phyloP scores from a whole-genome alignment of 2,113 vertebrate genomes.

The Brachyhypopomus gauderio region DNA sequence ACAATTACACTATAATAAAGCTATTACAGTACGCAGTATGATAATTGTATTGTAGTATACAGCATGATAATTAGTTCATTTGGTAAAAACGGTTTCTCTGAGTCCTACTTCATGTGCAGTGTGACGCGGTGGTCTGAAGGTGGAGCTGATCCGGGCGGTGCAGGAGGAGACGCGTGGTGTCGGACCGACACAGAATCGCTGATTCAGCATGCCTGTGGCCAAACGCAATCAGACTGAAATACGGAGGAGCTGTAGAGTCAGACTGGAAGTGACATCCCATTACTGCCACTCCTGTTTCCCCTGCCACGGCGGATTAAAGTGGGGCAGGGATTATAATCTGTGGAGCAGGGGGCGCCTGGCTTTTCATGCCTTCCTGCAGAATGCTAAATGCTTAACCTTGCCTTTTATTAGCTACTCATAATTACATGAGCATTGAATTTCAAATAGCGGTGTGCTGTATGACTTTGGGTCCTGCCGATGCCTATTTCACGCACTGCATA shows the following conservation, averaged over 20 bases:
- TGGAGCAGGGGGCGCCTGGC: not conserved
- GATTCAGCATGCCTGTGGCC: conserved; percentile 30
- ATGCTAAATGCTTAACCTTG: not conserved
- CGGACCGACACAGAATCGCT: conserved; percentile 1
- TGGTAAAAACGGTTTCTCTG: too few relatives aligned
- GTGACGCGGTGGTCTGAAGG: too few relatives aligned
- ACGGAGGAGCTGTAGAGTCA: conserved; percentile 55
- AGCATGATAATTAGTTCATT: too few relatives aligned
- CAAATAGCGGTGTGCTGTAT: conserved; percentile 1
- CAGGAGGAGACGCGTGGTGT: too few relatives aligned
- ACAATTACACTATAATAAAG: not conserved
- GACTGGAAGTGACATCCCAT: conserved; percentile 73
- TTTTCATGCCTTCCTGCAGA: not conserved
- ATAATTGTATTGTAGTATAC: too few relatives aligned
- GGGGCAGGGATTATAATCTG: conserved; percentile 7
- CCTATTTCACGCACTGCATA: conserved; percentile 10
- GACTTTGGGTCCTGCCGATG: conserved; percentile 17
- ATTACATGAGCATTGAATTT: not conserved
- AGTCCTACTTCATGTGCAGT: too few relatives aligned
- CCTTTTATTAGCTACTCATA: not conserved
- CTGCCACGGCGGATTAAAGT: not conserved
- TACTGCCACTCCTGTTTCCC: conserved; percentile 74
- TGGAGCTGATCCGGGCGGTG: too few relatives aligned
- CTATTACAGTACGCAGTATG: too few relatives aligned
- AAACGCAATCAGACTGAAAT: conserved; percentile 3